Base-by-base conservation (phyloP, 2,888 invertebrate genomes). In the Leucoma salicis region DNA sequence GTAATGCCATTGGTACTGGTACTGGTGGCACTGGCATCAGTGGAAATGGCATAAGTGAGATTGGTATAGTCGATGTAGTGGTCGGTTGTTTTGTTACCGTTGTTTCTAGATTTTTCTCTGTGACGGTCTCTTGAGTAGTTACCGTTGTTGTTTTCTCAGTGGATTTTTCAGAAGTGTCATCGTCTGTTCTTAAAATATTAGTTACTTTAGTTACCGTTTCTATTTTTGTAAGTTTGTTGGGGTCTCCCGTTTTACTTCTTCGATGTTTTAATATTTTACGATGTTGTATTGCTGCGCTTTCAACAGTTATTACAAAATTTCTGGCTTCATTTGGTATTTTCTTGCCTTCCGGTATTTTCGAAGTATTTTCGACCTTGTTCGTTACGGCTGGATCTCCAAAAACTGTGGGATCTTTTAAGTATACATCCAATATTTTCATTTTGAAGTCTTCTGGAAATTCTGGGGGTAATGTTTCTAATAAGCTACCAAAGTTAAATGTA, bases 391-490 rank as follows among this genome's bases (percentile, higher is more conserved):
- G 2, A 39, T 35, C 39, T 14, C 43, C 21, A 14, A 46, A 42
- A 1, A 41, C 27, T 28, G 35, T 35, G 6, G 49, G 35, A 27
- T 47, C 35, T 27, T 62, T 49, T 10, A 40, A 21, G 7, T 42
- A 32, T 35, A 54, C 34, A 3, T 55, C 39, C 6, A 42, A 3
- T 10, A 62, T 44, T 14, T 33, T 31, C 11, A 24, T 36, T 49
- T 28, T 51, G 10, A 54, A 16, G 14, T 44, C 45, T 27, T 24
- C 40, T 1, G 54, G 58, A 7, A 49, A 25, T 3, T 41, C 41
- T 4, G 57, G 11, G 11, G 58, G 51, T 21, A 58, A 13, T 4
- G 46, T 35, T 33, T 46, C 44, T 21, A 54, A 14, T 1, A 62
- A 4, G 31, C 10, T 39, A 8, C 48, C 51, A 10, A 62, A 49